These are phyloP conservation scores for Anaspis maculata DNA, from an alignment of 2,888 invertebrate species.

Conservation along the genomic window DNA sequence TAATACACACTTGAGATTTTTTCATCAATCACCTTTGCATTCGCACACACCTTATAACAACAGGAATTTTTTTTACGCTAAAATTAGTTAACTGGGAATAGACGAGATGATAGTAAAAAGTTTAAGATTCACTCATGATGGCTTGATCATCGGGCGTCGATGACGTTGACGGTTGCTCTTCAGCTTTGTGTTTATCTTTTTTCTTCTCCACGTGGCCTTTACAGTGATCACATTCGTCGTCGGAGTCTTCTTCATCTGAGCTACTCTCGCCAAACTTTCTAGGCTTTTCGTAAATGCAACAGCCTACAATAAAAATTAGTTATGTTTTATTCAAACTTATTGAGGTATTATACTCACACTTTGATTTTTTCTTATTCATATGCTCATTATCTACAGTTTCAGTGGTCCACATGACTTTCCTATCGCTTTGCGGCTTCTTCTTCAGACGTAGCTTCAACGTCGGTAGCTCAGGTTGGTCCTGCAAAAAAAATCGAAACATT, in stretches of 20 bases:
- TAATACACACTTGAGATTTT: no score
- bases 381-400: slow-evolving; percentile 93
- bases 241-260: slow-evolving; percentile 57
- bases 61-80: no score
- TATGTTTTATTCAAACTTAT: slow-evolving; percentile 1
- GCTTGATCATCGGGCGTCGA: no score
- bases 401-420: slow-evolving; percentile 83
- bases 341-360: slow-evolving; percentile 63
- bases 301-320: slow-evolving; percentile 51
- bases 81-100: no score
- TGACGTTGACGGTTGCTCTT: no score
- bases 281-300: slow-evolving; percentile 92
- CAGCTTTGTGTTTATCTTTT: slow-evolving; percentile 22
- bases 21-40: no score
- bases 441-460: slow-evolving; percentile 57
- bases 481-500: no score
- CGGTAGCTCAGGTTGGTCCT: slow-evolving; percentile 45
- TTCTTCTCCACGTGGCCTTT: slow-evolving; percentile 70
- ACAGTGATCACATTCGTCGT: slow-evolving; percentile 83
- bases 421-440: slow-evolving; percentile 61
- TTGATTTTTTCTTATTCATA: slow-evolving; percentile 93
- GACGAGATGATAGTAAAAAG: no score
- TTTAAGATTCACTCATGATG: no score
- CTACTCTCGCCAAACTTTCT: slow-evolving; percentile 82
- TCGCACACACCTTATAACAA: no score